Conservation (phyloP, 2,113 vertebrate species). For the Tonatia bakeri region DNA sequence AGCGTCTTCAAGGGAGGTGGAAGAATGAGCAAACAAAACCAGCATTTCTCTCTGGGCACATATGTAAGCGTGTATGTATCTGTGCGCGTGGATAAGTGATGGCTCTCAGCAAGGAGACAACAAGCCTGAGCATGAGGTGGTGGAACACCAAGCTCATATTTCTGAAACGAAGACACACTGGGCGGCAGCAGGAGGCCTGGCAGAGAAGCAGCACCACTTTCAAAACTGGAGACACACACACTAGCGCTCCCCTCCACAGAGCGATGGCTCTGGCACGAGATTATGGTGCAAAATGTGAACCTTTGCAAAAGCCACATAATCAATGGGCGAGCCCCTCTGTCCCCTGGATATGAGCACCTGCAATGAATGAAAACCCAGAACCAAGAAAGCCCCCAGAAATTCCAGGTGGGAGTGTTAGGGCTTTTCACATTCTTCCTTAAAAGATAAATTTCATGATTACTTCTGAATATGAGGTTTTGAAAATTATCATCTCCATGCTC, state of each 20-base stretch:
- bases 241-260: background rate
- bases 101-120: conserved; percentile 19
- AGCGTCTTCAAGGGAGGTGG: conserved; percentile 29
- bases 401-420: background rate
- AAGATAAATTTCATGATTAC: background rate
- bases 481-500: background rate
- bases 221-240: background rate
- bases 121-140: background rate
- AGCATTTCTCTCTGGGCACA: background rate
- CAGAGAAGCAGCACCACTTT: conserved; percentile 53
- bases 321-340: background rate
- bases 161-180: conserved; percentile 65
- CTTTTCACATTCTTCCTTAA: background rate
- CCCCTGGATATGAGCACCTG: background rate
- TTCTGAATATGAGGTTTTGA: background rate
- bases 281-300: background rate
- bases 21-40: conserved; percentile 28
- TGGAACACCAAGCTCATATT: conserved; percentile 66
- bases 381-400: background rate
- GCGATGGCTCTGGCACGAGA: conserved; percentile 17
- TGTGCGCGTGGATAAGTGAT: background rate
- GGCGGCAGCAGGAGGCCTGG: conserved; percentile 58
- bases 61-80: background rate
- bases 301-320: background rate
- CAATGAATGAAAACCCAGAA: background rate